Base-by-base conservation (phyloP, 1,140 invertebrate species). In the Atopsyche davidsoni region DNA sequence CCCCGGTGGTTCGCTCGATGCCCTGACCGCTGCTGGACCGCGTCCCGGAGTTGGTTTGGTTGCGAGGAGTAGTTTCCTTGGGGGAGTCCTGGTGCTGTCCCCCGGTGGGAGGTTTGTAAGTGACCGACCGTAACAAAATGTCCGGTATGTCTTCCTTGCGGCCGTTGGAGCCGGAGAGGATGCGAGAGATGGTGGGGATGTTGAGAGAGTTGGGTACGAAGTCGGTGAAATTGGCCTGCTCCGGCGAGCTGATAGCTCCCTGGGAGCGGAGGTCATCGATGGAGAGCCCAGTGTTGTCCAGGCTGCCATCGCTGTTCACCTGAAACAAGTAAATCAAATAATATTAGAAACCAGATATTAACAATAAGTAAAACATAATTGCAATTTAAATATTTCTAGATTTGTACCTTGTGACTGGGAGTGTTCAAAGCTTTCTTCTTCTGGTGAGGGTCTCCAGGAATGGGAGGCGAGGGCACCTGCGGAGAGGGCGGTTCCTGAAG, bases 101-200 rank as follows among this genome's bases (percentile, higher is more conserved):
- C 36, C 36, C 47, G 11, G 36, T 14, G 34, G 75, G 72, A 9
- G 74, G 75, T 51, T 81, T 82, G 2, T 81, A 80, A 0, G 84
- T 80, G 6, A 85, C 75, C 0, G 83, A 82, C 35, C 82, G 71
- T 7, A 86, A 64, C 0, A 87, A 63, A 11, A 86, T 81, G 43
- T 85, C 85, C 0, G 86, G 82, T 32, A 87, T 83, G 51, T 87
- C 85, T 49, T 87, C 82, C 55, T 86, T 87, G 4, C 83, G 70
- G 1, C 87, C 87, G 62, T 86, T 88, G 28, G 86, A 87, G 1
- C 87, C 86, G 6, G 82, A 85, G 1, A 91, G 68, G 57, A 91
- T 89, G 36, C 87, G 73, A 0, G 84, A 85, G 50, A 90, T 87
- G 46, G 83, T 86, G 1, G 83, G 76, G 65, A 73, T 80, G 75